Conservation (phyloP, 2,113 vertebrate species). For the Suricata suricatta region DNA sequence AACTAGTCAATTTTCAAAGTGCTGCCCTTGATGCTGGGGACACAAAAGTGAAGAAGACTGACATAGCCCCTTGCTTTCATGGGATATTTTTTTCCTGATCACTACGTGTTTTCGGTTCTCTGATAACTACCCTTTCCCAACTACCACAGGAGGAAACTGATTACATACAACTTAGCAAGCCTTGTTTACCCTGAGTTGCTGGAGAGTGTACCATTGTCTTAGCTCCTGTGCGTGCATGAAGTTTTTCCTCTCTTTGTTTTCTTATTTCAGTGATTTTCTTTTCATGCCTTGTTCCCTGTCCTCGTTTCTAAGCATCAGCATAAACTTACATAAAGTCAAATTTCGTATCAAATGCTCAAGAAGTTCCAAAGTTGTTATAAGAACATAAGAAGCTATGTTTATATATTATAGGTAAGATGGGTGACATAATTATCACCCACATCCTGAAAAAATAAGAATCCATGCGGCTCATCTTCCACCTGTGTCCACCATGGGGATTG, state of each 20-base stretch:
- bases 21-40: neutral
- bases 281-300: neutral
- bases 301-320: neutral
- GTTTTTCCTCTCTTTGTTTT: neutral
- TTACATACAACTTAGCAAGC: neutral
- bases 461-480: neutral
- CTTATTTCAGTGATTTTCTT: neutral
- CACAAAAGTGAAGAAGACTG: neutral
- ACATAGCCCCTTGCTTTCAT: neutral
- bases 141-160: neutral
- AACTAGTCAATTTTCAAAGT: neutral
- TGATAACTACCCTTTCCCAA: neutral
- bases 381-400: neutral
- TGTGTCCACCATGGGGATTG: neutral
- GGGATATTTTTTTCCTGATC: neutral
- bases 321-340: neutral
- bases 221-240: neutral
- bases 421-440: neutral
- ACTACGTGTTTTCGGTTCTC: neutral
- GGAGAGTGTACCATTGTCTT: neutral
- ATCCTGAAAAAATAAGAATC: neutral
- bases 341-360: neutral
- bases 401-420: neutral
- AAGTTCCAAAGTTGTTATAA: neutral
- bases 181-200: neutral